Conservation (phyloP, 2,797 vertebrate genomes). For the Lophius americanus region DNA sequence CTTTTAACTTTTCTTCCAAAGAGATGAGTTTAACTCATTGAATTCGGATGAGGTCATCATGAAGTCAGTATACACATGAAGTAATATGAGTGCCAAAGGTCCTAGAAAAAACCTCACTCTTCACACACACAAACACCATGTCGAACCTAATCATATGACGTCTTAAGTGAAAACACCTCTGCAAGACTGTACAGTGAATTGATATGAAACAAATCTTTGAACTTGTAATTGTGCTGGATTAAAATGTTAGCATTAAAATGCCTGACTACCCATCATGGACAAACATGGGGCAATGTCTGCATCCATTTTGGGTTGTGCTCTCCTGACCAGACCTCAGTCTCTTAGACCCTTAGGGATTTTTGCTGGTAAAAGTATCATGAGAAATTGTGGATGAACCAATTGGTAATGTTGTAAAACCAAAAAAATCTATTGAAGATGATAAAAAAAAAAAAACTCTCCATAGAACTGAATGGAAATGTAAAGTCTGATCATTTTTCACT, state of each 20-base stretch:
- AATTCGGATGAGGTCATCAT: too few relatives aligned
- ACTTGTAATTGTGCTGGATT: not conserved
- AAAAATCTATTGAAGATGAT: not conserved
- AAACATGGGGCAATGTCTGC: not conserved
- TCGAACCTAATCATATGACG: not conserved
- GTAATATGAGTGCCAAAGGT: too few relatives aligned
- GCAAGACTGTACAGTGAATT: too few relatives aligned
- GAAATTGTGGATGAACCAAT: not conserved
- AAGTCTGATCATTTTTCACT: too few relatives aligned
- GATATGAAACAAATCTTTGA: too few relatives aligned
- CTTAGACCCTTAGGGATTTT: not conserved
- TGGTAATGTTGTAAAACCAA: not conserved
- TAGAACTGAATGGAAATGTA: too few relatives aligned
- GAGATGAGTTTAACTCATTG: too few relatives aligned
- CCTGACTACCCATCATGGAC: not conserved
- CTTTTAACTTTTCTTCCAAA: too few relatives aligned
- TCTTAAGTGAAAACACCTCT: not conserved
- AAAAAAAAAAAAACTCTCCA: not conserved
- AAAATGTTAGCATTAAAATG: too few relatives aligned
- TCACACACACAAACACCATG: not conserved
- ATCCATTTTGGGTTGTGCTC: not conserved
- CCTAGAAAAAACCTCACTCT: not conserved
- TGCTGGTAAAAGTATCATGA: not conserved
- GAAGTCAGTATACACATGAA: too few relatives aligned
- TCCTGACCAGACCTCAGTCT: not conserved